These are phyloP conservation scores for Microcebus ravelobensis DNA, from an alignment of 2,113 vertebrate genomes.

Conservation along the genomic window DNA sequence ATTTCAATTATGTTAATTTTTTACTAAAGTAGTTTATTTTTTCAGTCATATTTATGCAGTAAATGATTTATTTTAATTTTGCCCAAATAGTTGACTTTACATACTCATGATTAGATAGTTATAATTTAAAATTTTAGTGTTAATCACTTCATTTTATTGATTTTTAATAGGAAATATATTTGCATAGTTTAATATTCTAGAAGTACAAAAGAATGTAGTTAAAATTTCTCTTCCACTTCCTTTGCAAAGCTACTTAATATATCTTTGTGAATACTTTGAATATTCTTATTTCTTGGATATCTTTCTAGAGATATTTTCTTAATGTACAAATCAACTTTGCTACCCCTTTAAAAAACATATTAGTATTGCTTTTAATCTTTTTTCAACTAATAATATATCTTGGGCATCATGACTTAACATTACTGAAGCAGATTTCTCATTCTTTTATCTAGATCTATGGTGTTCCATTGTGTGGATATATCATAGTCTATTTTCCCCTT, in stretches of 20 bases:
- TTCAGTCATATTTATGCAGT: background rate
- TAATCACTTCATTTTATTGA: background rate
- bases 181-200: background rate
- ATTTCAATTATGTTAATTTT: background rate
- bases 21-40: background rate
- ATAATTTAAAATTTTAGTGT: background rate
- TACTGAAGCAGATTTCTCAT: background rate
- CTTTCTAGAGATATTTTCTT: background rate
- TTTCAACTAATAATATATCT: background rate
- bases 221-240: background rate
- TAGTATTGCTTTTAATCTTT: background rate
- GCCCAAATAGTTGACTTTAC: background rate
- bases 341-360: background rate
- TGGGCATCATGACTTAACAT: background rate
- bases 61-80: constrained; percentile 5
- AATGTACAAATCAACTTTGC: background rate
- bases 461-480: background rate
- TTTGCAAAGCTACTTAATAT: background rate
- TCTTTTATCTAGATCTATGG: background rate
- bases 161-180: background rate
- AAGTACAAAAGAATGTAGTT: background rate
- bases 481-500: background rate
- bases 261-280: background rate
- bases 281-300: background rate
- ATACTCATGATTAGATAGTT: background rate